Conservation (phyloP, 2,797 vertebrate genomes). For the Sarcophilus harrisii region DNA sequence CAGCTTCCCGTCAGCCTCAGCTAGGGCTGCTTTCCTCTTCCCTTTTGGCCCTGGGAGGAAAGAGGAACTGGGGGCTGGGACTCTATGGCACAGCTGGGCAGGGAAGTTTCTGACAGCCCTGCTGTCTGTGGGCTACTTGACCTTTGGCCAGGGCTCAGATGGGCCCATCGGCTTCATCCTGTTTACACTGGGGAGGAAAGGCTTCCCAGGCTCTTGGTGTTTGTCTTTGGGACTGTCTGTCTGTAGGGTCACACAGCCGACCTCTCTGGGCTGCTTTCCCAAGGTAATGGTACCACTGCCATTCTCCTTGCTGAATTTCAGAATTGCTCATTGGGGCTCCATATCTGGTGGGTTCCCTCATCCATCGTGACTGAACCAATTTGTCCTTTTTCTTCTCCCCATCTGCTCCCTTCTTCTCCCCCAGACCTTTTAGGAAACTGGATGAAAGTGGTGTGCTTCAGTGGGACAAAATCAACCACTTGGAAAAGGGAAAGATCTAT, state of each 20-base stretch:
- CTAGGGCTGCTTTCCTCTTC: not conserved
- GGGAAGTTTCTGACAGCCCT: not conserved
- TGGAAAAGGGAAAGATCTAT: slow-evolving; percentile 90
- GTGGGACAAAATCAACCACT: slow-evolving; percentile 88
- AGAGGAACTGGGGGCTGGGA: not conserved
- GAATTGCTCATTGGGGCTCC: not conserved
- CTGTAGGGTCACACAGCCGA: not conserved
- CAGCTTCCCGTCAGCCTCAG: not conserved
- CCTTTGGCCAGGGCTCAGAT: not conserved
- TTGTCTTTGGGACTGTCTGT: not conserved
- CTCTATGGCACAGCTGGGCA: not conserved
- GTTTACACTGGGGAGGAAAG: not conserved
- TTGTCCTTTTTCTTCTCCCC: not conserved
- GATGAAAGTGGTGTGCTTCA: slow-evolving; percentile 88
- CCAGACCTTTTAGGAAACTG: slow-evolving; percentile 88
- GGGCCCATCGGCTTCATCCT: not conserved
- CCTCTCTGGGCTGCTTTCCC: not conserved
- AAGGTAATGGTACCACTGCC: not conserved
- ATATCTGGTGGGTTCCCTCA: not conserved
- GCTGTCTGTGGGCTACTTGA: not conserved
- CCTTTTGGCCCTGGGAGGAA: not conserved
- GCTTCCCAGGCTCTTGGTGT: not conserved
- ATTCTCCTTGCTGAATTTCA: not conserved
- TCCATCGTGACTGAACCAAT: not conserved
- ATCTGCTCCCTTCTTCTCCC: slow-evolving; percentile 59